phyloP scores from a whole-genome alignment of 2,113 vertebrate genomes.

The Leuciscus idus region DNA sequence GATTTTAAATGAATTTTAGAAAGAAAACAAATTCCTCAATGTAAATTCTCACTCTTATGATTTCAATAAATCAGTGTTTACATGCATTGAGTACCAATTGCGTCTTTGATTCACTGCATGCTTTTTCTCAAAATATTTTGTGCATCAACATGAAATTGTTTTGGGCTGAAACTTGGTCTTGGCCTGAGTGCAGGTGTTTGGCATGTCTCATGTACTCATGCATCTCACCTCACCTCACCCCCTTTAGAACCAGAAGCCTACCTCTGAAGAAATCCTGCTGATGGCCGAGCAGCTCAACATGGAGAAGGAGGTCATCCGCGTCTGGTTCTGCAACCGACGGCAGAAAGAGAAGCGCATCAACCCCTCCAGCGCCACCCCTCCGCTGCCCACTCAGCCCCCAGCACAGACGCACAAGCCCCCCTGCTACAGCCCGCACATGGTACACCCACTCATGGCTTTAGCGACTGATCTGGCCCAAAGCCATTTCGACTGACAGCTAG shows the following conservation, averaged over 20 bases:
- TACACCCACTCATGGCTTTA: constrained; percentile 52
- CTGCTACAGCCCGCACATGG: constrained; percentile 83
- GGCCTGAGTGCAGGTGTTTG: not conserved
- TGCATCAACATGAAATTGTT: not conserved
- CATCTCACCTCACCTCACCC: not conserved
- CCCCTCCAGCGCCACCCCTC: constrained; percentile 86
- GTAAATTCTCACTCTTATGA: not conserved
- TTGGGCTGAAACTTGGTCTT: not conserved
- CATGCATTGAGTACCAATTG: not conserved
- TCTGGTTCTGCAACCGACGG: constrained; percentile 94
- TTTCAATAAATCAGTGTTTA: not conserved
- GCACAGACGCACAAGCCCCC: constrained; percentile 79
- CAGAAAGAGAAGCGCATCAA: constrained; percentile 95
- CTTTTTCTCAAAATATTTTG: not conserved
- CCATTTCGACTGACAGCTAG: not conserved
- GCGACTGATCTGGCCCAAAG: not conserved
- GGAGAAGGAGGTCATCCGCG: constrained; percentile 94
- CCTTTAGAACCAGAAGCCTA: constrained; percentile 91
- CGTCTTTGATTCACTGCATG: not conserved
- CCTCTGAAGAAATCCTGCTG: constrained; percentile 92
- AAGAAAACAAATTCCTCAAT: not conserved
- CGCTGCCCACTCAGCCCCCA: constrained; percentile 80
- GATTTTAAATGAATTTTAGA: not conserved
- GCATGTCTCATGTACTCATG: not conserved
- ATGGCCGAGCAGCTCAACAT: constrained; percentile 92